Conservation (phyloP, 37 sponge, comb jelly and placozoan species). For the Diacarnus erythraeanus region DNA sequence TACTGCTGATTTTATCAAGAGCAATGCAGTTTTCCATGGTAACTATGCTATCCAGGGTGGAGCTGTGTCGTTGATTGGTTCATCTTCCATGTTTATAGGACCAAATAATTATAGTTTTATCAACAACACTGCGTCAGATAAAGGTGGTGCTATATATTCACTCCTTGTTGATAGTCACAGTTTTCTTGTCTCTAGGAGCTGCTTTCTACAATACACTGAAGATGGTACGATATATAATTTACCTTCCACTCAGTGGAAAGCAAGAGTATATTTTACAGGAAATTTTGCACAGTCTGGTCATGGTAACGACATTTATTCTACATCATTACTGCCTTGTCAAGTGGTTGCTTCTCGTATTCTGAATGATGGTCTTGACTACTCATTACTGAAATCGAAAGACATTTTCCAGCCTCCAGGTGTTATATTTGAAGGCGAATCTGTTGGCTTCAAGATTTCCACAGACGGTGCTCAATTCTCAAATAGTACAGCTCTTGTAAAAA, state of each 20-base stretch:
- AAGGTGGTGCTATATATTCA: background rate
- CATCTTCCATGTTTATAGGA: background rate
- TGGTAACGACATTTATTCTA: slow-evolving; percentile 29
- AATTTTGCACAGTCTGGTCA: background rate
- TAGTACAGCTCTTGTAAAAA: background rate
- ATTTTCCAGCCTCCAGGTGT: background rate
- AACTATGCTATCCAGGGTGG: background rate
- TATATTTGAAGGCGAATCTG: background rate
- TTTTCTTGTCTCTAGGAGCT: background rate
- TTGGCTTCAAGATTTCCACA: background rate
- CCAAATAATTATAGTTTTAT: background rate
- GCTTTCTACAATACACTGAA: background rate
- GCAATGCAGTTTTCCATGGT: background rate
- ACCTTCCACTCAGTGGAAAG: background rate
- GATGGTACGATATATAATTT: background rate
- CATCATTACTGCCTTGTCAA: slow-evolving; percentile 33
- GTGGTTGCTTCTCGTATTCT: background rate
- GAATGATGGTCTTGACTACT: background rate
- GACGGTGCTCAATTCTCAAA: background rate
- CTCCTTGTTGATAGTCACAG: background rate
- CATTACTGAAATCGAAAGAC: too few species aligned
- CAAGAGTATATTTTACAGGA: background rate
- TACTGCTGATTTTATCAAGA: background rate
- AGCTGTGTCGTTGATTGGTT: background rate
- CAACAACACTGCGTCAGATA: background rate